phyloP scores from a whole-genome alignment of 2,797 vertebrate genomes.

The Synaphobranchus kaupii region DNA sequence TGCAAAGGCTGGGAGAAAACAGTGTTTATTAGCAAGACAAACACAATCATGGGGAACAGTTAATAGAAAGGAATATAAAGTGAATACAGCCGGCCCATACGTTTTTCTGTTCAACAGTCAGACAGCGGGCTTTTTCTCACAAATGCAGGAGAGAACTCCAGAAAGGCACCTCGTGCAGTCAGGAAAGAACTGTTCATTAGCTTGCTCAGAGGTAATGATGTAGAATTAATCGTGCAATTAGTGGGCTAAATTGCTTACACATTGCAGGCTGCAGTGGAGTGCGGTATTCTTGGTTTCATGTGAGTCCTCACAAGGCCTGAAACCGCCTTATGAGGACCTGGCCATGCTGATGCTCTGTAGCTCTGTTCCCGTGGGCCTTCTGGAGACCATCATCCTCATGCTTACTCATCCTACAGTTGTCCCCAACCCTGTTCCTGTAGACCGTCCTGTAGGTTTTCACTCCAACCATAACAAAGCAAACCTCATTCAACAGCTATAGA shows the following conservation, averaged over 20 bases:
- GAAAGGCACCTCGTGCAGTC: neutral
- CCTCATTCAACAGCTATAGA: too few species aligned
- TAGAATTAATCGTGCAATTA: slow-evolving; percentile 48
- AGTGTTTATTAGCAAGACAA: neutral
- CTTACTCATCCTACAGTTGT: too few species aligned
- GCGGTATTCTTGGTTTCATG: neutral
- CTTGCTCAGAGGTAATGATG: slow-evolving; percentile 38
- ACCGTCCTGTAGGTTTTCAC: too few species aligned
- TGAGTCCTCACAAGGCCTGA: neutral
- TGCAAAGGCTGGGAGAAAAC: neutral
- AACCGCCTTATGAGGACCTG: neutral
- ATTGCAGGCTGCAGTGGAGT: slow-evolving; percentile 35
- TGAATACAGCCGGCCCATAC: neutral
- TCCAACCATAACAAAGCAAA: too few species aligned
- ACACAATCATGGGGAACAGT: neutral
- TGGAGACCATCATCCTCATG: slow-evolving; percentile 22
- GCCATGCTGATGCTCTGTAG: neutral
- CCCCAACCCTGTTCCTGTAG: too few species aligned
- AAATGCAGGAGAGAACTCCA: neutral
- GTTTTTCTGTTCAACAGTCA: neutral
- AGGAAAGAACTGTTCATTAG: neutral
- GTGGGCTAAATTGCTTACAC: slow-evolving; percentile 41
- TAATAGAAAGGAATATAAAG: neutral
- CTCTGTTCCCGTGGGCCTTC: neutral
- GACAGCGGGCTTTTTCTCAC: neutral